These are phyloP conservation scores for Chrysomela aeneicollis DNA, from an alignment of 2,888 invertebrate species.

Conservation along the genomic window DNA sequence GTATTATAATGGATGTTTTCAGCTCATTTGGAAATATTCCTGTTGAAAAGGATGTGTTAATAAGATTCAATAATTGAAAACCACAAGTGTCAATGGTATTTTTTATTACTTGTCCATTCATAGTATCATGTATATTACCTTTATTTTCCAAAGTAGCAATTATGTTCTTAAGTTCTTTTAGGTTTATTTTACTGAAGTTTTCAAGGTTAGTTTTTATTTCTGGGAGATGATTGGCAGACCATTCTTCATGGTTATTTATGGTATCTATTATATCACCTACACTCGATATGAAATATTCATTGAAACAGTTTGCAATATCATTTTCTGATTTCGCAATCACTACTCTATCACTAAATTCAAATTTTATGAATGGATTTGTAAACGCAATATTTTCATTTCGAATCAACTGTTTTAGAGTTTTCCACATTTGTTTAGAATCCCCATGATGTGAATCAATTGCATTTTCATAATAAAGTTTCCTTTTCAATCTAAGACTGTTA, in stretches of 20 bases:
- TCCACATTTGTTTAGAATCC: no score
- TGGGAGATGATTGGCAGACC: not conserved
- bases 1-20: conserved; percentile 1
- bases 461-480: conserved; percentile 11
- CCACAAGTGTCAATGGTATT: conserved; percentile 15
- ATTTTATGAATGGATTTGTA: no score
- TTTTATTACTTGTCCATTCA: conserved; percentile 13
- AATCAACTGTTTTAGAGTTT: no score
- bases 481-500: conserved; percentile 11
- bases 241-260: not conserved
- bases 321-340: no score
- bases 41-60: conserved; percentile 17
- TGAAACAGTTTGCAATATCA: no score
- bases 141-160: not conserved
- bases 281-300: conserved; percentile 9
- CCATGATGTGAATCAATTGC: no score
- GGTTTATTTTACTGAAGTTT: not conserved
- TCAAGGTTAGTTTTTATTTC: conserved; percentile 1
- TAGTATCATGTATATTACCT: conserved; percentile 7
- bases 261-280: not conserved
- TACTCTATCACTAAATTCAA: no score
- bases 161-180: not conserved
- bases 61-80: conserved; percentile 18
- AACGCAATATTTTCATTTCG: no score
- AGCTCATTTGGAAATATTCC: conserved; percentile 9